Evolutionary conservation across 2,797 vertebrate species (phyloP), one percentile per base, ranked within the genome.

Genomic region (Sphaeramia orbicularis): DNA sequence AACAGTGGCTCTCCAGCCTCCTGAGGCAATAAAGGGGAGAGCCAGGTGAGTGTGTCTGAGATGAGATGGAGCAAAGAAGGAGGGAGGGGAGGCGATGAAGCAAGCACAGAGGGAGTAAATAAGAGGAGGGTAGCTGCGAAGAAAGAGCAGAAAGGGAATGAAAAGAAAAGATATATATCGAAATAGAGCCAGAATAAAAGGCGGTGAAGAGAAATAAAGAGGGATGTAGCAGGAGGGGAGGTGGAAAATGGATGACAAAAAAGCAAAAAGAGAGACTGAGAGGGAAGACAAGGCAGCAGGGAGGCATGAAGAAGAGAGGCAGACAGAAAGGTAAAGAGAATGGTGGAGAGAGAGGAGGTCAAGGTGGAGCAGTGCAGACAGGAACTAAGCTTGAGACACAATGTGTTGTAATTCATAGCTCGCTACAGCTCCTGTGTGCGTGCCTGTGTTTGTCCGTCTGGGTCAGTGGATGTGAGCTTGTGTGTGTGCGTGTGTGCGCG

Each of bases 351-450:
- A 73, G 83, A 80, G 87, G 86, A 78, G 89, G 90, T 91, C 90
- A 92, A 92, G 90, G 90, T 91, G 89, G 90, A 89, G 85, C 83
- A 52, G 83, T 84, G 87, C 90, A 89, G 89, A 87, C 84, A 89
- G 88, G 84, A 92, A 84, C 86, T 83, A 94, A 94, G 93, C 89
- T 80, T 71, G 84, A 92, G 88, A 92, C 90, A 90, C 91, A 90
- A 80, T 89, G 95, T 94, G 96, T 98, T 97, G 96, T 97, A 96
- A 97, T 98, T 98, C 96, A 97, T 96, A 95, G 95, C 93, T 94
- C 93, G 95, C 95, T 94, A 60, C 88, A 78, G 86, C 86, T 78
- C 59, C 81, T 86, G 80, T 66, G 86, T 82, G 85, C 52, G 81
- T 81, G 88, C 69, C 71, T 75, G 84, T 78, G 87, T 88, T 82